A percentile compares a stretch with the other conserved stretches of the same genome.
phyloP scores from a whole-genome alignment of 2,113 vertebrate genomes.

The Daboia siamensis region DNA sequence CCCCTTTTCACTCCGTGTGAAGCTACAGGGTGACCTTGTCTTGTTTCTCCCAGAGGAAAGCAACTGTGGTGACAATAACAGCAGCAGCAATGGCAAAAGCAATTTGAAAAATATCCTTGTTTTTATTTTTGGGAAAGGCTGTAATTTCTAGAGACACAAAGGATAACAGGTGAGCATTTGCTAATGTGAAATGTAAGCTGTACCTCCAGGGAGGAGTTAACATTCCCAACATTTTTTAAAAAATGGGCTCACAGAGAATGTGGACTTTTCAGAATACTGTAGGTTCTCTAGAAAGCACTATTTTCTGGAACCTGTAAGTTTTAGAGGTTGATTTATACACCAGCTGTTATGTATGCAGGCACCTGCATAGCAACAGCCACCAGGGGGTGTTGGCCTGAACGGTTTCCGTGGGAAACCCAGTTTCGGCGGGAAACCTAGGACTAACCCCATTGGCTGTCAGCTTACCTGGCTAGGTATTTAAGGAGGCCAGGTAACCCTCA shows the following conservation, averaged over 20 bases:
- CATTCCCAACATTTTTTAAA: background rate
- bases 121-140: background rate
- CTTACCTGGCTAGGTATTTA: too few species aligned
- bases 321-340: background rate
- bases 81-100: conserved; percentile 3
- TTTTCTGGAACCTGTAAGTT: background rate
- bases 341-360: too few species aligned
- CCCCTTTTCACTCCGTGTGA: background rate
- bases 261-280: background rate
- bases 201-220: background rate
- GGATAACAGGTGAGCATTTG: background rate
- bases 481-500: too few species aligned
- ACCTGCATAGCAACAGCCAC: too few species aligned
- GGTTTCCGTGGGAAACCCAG: too few species aligned
- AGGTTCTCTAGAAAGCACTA: background rate
- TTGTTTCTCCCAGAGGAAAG: background rate
- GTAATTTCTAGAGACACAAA: conserved; percentile 20
- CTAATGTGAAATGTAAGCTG: conserved; percentile 15
- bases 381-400: too few species aligned
- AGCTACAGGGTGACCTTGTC: background rate
- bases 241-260: background rate
- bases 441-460: too few species aligned
- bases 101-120: background rate
- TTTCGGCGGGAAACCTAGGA: too few species aligned
- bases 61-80: background rate